Percentiles rank a stretch among this genome's conserved stretches.
Evolutionary conservation across 2,888 invertebrate species (phyloP).

Genomic region (Lepidocyrtoides sp.): DNA sequence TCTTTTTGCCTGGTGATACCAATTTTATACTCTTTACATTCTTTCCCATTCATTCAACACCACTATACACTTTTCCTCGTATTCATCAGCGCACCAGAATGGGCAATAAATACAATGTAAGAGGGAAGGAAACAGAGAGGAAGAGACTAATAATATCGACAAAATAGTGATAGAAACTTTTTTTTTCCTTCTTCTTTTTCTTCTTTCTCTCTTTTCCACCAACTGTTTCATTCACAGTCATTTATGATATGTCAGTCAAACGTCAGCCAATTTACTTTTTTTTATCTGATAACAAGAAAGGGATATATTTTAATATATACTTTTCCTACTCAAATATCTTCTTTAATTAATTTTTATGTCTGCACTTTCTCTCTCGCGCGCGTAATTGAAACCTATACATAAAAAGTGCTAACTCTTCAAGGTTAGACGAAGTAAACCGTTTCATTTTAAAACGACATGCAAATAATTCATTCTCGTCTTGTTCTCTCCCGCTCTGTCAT

Average conservation of each 20-base stretch:
- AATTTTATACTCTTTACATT: conserved; percentile 9
- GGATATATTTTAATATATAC: not conserved
- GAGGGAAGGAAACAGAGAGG: conserved; percentile 5
- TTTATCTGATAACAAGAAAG: not conserved
- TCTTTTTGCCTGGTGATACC: conserved; percentile 1
- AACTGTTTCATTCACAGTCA: conserved; percentile 57
- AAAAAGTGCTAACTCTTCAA: not conserved
- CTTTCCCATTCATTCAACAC: not conserved
- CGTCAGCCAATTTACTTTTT: conserved; percentile 32
- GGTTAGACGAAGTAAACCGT: not conserved
- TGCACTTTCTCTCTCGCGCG: not conserved
- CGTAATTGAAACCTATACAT: conserved; percentile 35
- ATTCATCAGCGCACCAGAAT: conserved; percentile 27
- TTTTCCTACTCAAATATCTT: not conserved
- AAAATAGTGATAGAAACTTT: conserved; percentile 51
- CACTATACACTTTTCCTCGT: not conserved
- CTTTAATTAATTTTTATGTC: conserved; percentile 51
- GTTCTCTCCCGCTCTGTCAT: not conserved
- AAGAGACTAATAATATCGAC: conserved; percentile 37
- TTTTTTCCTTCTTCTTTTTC: not conserved
- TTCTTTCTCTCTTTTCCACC: conserved; percentile 11
- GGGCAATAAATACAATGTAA: conserved; percentile 15
- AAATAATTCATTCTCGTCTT: not conserved
- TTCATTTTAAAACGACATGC: conserved; percentile 20
- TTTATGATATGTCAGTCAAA: conserved; percentile 59